These are phyloP conservation scores for Lophius piscatorius DNA, from an alignment of 2,113 vertebrate species.

Conservation along the genomic window DNA sequence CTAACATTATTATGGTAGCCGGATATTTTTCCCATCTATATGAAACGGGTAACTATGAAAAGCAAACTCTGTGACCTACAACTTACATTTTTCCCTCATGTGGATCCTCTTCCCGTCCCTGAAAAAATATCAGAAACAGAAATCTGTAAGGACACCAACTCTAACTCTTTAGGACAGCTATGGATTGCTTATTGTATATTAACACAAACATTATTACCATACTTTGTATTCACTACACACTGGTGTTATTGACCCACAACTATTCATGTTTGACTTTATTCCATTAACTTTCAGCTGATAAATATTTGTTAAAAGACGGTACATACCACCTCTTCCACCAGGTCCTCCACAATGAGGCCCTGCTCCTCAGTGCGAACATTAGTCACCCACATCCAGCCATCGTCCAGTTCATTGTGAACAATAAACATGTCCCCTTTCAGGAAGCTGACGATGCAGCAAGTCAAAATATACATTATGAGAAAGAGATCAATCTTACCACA, in stretches of 20 bases:
- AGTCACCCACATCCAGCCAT: constrained; percentile 99
- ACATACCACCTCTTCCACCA: constrained; percentile 98
- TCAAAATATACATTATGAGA: constrained; percentile 1
- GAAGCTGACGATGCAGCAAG: constrained; percentile 81
- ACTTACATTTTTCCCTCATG: constrained; percentile 99
- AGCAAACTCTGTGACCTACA: background rate
- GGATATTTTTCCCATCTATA: too few relatives aligned
- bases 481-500: background rate
- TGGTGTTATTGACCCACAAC: too few relatives aligned
- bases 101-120: constrained; percentile 98
- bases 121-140: constrained; percentile 62
- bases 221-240: too few relatives aligned
- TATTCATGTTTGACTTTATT: background rate
- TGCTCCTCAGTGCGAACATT: constrained; percentile 97
- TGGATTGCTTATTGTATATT: too few relatives aligned
- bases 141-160: constrained; percentile 1
- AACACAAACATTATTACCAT: too few relatives aligned
- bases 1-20: too few relatives aligned
- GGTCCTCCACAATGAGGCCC: constrained; percentile 97
- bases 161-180: too few relatives aligned
- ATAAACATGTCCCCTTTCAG: constrained; percentile 99
- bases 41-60: background rate
- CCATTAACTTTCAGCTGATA: background rate
- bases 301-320: background rate
- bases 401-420: constrained; percentile 98